Conservation (phyloP, 2,888 invertebrate species). For the Argyresthia albistria region DNA sequence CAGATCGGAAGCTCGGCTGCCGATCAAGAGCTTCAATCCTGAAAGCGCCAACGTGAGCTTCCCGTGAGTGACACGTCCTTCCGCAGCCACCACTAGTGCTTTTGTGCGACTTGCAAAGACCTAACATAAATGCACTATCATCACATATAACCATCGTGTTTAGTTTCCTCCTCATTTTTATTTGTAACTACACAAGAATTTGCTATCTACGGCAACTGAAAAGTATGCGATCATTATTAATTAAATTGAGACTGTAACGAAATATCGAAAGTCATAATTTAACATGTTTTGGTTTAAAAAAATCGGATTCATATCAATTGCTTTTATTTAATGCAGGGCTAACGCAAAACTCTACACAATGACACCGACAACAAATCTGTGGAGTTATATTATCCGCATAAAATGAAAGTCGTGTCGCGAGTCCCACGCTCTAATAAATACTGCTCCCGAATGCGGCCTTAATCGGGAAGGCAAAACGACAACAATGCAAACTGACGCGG, state of each 20-base stretch:
- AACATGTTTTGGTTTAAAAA: no score
- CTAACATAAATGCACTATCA: no score
- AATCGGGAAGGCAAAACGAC: constrained; percentile 66
- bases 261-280: no score
- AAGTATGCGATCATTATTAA: no score
- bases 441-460: constrained; percentile 64
- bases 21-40: constrained; percentile 24
- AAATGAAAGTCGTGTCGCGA: constrained; percentile 63
- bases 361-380: constrained; percentile 33
- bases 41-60: constrained; percentile 54
- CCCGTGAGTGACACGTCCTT: constrained; percentile 62
- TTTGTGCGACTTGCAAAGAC: constrained; percentile 10
- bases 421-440: constrained; percentile 65
- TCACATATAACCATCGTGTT: no score
- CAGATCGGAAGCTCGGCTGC: constrained; percentile 53
- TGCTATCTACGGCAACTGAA: neutral
- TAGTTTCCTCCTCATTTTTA: no score
- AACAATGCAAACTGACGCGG: constrained; percentile 65
- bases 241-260: neutral
- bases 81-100: constrained; percentile 28
- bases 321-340: no score
- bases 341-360: constrained; percentile 17
- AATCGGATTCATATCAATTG: no score
- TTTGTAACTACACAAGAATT: no score
- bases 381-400: constrained; percentile 46